Percentiles rank a stretch among this genome's conserved stretches.
Conservation (phyloP, 2,113 vertebrate species). For the Chamaetylas fuelleborni region DNA sequence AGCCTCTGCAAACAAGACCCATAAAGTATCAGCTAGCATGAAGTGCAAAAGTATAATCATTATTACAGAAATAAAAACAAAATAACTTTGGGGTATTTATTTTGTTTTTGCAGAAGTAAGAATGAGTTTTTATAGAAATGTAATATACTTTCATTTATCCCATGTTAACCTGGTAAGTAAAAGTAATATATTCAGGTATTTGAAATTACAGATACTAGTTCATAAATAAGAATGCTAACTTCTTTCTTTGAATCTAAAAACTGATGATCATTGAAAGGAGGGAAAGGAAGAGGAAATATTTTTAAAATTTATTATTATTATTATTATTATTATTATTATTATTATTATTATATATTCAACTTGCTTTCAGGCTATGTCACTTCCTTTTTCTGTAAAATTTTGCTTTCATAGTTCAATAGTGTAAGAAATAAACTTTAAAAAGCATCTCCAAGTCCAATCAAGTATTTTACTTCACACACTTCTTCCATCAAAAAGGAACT, state of each 20-base stretch:
- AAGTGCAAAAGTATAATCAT: not conserved
- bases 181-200: not conserved
- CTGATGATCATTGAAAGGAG: not conserved
- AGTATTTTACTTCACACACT: not conserved
- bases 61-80: not conserved
- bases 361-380: not conserved
- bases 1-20: not conserved
- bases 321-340: not conserved
- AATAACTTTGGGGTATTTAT: not conserved
- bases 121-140: not conserved
- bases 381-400: not conserved
- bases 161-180: not conserved
- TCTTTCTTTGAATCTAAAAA: not conserved
- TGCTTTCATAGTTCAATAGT: not conserved
- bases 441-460: not conserved
- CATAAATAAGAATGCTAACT: not conserved
- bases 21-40: accelerated
- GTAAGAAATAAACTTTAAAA: not conserved
- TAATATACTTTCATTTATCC: not conserved
- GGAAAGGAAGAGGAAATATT: not conserved
- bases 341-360: not conserved
- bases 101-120: not conserved
- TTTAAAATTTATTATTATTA: not conserved
- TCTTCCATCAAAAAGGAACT: not conserved
- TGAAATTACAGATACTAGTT: not conserved